phyloP scores from a whole-genome alignment of 30 jellyfish, hydroid and myxozoan genomes.

The Aurelia sp. region DNA sequence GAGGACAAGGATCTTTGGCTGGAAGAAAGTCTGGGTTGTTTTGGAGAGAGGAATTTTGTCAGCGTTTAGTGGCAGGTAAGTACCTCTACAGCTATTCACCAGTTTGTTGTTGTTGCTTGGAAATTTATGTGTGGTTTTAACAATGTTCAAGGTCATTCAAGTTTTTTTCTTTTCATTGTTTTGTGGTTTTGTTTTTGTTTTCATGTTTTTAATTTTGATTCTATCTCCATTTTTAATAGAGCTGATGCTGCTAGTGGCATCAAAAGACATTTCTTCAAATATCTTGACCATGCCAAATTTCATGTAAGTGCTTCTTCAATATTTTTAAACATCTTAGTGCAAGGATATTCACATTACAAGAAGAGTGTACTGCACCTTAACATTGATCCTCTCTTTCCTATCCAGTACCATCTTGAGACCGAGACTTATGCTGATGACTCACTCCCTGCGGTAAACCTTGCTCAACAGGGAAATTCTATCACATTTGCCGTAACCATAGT shows the following conservation, averaged over 20 bases:
- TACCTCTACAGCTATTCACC: neutral
- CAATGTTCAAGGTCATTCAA: too few relatives aligned
- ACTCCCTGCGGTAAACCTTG: too few relatives aligned
- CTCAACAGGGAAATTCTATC: too few relatives aligned
- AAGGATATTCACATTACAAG: neutral
- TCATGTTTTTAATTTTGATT: neutral
- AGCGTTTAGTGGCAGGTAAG: constrained; percentile 84
- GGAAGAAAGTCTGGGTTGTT: constrained; percentile 97
- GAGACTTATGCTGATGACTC: too few relatives aligned
- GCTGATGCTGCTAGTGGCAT: constrained; percentile 99
- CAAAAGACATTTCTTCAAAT: constrained; percentile 88
- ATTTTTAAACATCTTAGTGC: neutral
- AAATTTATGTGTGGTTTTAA: neutral
- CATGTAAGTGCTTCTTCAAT: constrained; percentile 63
- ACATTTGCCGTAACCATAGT: too few relatives aligned
- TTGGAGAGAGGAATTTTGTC: constrained; percentile 95
- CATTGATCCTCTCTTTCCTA: too few relatives aligned
- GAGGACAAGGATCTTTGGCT: constrained; percentile 91
- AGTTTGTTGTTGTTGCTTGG: neutral
- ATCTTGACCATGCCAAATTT: constrained; percentile 87
- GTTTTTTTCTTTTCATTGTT: neutral
- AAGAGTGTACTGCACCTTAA: too few relatives aligned
- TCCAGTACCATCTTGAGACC: too few relatives aligned
- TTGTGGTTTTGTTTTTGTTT: neutral
- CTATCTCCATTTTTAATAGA: constrained; percentile 30